Percentiles rank a stretch among this genome's conserved stretches.
Evolutionary conservation across 2,113 vertebrate species (phyloP).

Genomic region (Aviceda subcristata): DNA sequence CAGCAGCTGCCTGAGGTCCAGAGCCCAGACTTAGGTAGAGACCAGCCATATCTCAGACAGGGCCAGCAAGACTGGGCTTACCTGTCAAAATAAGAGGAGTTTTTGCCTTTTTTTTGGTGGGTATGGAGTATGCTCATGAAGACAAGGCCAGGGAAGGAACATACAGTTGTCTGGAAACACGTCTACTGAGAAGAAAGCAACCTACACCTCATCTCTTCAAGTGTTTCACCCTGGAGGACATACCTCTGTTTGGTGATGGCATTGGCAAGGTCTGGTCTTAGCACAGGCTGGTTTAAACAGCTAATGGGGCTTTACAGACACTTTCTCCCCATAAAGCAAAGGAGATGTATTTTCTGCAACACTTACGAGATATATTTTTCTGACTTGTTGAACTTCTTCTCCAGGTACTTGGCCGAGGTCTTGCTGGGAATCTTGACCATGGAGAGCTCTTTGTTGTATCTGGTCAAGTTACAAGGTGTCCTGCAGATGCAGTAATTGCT

Average conservation of each 20-base stretch:
- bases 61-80: not conserved
- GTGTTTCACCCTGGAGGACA: not conserved
- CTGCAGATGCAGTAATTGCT: constrained; percentile 92
- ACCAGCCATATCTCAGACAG: not conserved
- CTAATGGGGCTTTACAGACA: not conserved
- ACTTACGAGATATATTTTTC: constrained; percentile 98
- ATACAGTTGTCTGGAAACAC: not conserved
- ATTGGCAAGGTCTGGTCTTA: not conserved
- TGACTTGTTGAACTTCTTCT: constrained; percentile 98
- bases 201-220: not conserved
- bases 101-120: not conserved
- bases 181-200: not conserved
- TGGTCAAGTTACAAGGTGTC: constrained; percentile 95
- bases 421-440: constrained; percentile 99
- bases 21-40: not conserved
- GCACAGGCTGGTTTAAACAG: not conserved
- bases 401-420: constrained; percentile 95
- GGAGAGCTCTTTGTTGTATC: constrained; percentile 98
- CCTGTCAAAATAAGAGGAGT: not conserved
- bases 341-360: not conserved
- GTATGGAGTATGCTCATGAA: not conserved
- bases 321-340: not conserved
- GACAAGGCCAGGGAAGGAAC: not conserved
- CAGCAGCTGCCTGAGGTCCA: not conserved
- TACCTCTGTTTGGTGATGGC: not conserved